Conservation (phyloP, 2,797 vertebrate species). For the Sarcoramphus papa region DNA sequence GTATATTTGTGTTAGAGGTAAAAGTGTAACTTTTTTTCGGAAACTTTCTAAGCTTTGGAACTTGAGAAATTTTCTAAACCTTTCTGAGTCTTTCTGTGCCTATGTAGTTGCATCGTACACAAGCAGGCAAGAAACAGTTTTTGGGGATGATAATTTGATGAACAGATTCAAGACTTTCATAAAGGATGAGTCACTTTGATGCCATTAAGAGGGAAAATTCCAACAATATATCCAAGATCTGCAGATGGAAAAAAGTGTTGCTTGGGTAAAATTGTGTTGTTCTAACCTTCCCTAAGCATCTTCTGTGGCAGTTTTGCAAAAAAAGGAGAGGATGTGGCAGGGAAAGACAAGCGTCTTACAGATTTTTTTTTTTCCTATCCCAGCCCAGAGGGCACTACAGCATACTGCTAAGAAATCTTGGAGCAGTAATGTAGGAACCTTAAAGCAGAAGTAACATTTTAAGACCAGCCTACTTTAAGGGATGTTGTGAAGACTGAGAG, state of each 20-base stretch:
- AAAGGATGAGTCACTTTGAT: not conserved
- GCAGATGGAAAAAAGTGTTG: not conserved
- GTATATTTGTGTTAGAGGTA: not conserved
- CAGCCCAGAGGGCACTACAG: not conserved
- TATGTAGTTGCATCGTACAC: not conserved
- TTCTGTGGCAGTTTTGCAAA: not conserved
- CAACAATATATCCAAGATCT: not conserved
- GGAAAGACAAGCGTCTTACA: not conserved
- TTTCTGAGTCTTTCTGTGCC: not conserved
- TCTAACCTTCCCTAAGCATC: not conserved
- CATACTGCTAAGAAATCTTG: not conserved
- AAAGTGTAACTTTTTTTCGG: not conserved
- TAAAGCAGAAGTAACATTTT: not conserved
- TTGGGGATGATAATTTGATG: not conserved
- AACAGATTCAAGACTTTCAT: not conserved
- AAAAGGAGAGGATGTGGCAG: not conserved
- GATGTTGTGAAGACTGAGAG: not conserved
- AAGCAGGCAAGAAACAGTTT: not conserved
- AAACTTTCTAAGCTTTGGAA: not conserved
- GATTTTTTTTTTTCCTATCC: not conserved
- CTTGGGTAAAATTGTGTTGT: not conserved
- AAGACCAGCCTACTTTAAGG: not conserved
- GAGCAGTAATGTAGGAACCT: not conserved
- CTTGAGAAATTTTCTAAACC: not conserved
- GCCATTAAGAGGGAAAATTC: not conserved